Conservation (phyloP, 2,888 invertebrate species). For the Polymixis lichenea region DNA sequence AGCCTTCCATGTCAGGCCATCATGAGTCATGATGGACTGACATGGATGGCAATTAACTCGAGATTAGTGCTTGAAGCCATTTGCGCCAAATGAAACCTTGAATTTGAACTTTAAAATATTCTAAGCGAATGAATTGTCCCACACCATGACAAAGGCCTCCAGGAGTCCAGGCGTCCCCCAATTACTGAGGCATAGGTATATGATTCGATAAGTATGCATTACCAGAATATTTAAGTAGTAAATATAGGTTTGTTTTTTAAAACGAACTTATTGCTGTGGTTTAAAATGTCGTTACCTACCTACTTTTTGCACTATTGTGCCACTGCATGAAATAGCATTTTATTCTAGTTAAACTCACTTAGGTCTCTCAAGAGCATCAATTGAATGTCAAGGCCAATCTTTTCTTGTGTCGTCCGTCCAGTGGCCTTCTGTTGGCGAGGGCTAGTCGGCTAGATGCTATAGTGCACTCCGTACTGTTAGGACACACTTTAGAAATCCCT, state of each 20-base stretch:
- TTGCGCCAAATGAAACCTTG: not conserved
- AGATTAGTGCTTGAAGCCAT: not conserved
- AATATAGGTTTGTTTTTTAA: not conserved
- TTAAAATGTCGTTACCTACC: not conserved
- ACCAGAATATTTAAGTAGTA: not conserved
- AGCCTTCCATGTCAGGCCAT: too few species aligned
- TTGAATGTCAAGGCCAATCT: constrained; percentile 43
- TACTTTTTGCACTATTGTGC: constrained; percentile 5
- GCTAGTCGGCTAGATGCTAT: constrained; percentile 7
- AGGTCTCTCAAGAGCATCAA: constrained; percentile 36
- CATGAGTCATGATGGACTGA: not conserved
- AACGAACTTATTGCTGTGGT: not conserved
- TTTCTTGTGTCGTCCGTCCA: constrained; percentile 23
- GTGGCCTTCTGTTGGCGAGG: not conserved
- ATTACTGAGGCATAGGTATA: not conserved
- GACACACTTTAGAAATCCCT: too few species aligned
- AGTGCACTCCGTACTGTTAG: constrained; percentile 3
- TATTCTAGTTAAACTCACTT: constrained; percentile 28
- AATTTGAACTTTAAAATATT: not conserved
- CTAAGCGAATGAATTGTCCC: not conserved
- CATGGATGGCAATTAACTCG: not conserved
- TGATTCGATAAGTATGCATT: not conserved
- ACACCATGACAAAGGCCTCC: not conserved
- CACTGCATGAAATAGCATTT: constrained; percentile 31
- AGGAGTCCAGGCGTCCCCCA: not conserved